Evolutionary conservation across 2,113 vertebrate genomes (phyloP).

Genomic region (Ia io): DNA sequence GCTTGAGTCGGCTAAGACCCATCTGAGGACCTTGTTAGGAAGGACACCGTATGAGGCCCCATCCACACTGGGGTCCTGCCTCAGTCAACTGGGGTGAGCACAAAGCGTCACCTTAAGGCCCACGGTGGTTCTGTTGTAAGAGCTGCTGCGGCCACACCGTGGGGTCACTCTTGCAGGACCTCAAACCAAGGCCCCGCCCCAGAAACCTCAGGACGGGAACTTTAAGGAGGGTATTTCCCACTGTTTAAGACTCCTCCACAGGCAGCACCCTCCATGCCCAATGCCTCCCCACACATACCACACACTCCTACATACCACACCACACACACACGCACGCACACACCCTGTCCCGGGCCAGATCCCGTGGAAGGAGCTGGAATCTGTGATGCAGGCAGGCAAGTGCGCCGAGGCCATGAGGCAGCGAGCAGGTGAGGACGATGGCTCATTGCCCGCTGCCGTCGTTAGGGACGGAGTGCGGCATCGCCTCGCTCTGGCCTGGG

Average conservation of each 20-base stretch:
- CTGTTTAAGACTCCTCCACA: neutral
- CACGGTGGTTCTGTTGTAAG: too few relatives aligned
- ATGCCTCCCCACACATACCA: neutral
- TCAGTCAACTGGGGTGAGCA: neutral
- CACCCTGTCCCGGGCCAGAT: neutral
- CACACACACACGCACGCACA: neutral
- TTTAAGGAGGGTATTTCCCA: neutral
- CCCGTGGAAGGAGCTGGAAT: neutral
- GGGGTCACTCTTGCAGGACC: neutral
- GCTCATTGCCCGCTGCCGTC: fast-evolving
- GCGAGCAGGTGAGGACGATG: neutral
- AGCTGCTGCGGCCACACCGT: neutral
- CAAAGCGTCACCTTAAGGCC: neutral
- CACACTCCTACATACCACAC: neutral
- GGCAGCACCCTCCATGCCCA: too few relatives aligned
- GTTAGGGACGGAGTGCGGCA: neutral
- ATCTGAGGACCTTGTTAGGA: neutral
- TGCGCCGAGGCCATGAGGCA: neutral
- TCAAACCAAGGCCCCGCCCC: neutral
- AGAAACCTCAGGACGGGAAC: neutral
- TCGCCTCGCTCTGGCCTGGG: fast-evolving
- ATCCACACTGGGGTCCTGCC: neutral
- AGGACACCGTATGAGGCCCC: neutral
- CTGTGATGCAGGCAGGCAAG: neutral
- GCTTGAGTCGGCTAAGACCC: neutral